phyloP scores from a whole-genome alignment of 2,888 invertebrate genomes.

The Schizaphis graminum region DNA sequence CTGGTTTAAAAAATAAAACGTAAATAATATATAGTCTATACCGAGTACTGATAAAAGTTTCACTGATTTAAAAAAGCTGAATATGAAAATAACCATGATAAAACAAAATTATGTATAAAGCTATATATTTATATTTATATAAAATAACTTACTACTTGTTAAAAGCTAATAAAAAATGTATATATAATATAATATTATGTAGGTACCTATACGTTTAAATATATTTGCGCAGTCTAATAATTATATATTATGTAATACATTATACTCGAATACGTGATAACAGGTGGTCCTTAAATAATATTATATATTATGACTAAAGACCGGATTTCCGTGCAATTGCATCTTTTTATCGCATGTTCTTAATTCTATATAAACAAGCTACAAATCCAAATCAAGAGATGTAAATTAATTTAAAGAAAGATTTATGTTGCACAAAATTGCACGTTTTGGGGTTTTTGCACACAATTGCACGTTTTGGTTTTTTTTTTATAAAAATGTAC shows the following conservation, averaged over 20 bases:
- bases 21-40: background rate
- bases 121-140: too few relatives aligned
- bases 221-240: background rate
- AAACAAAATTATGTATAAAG: background rate
- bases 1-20: background rate
- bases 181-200: background rate
- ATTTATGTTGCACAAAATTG: too few relatives aligned
- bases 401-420: too few relatives aligned
- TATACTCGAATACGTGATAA: background rate
- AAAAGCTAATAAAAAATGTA: background rate
- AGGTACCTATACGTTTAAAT: background rate
- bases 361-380: too few relatives aligned
- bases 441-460: too few relatives aligned
- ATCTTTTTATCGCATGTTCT: too few relatives aligned
- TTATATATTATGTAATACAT: background rate
- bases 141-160: too few relatives aligned
- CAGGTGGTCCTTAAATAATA: background rate
- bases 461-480: too few relatives aligned
- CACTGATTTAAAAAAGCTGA: conserved; percentile 14
- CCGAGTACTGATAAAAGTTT: background rate
- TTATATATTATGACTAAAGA: background rate
- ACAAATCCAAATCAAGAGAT: too few relatives aligned
- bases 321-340: too few relatives aligned
- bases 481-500: too few relatives aligned
- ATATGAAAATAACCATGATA: conserved; percentile 15